Base-by-base conservation (phyloP, 2,113 vertebrate genomes). In the Chaetorhynchus papuensis region DNA sequence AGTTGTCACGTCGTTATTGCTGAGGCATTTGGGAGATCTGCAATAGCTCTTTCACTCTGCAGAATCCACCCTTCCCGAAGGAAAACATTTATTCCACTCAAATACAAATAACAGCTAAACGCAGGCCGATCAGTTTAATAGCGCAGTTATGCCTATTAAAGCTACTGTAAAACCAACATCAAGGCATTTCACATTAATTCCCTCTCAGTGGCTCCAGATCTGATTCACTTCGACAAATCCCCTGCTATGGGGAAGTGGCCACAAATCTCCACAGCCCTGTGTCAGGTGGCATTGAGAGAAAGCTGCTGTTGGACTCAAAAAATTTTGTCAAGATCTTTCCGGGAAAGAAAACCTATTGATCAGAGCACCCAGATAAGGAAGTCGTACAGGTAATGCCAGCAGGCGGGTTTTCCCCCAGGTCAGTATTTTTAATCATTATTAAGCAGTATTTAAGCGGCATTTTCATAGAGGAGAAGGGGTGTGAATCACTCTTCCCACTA, bases 141-240 rank as follows among this genome's bases (percentile, higher is more conserved):
- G 52, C 1, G 5, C 56, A 53, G 61, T 79, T 85, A 65, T 42
- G 70, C 61, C 78, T 61, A 79, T 80, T 94, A 87, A 87, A 72
- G 53, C 0, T 0, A 42, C 84, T 76, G 78, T 69, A 91, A 91
- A 94, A 72, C 77, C 76, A 92, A 69, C 78, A 89, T 84, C 57
- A n/a, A 49, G 49, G 65, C 61, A 89, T 76, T 78, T 87, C 84
- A 65, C 78, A 77, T 80, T 80, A 87, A 83, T 87, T 95, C 89
- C 54, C 82, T n/a, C 56, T 31, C 66, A n/a, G 59, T 2, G 9
- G 39, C 75, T 85, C 45, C 84, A 72, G 66, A 85, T 54, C 70
- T 88, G 94, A 87, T 93, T 53, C 92, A 65, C 41, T 74, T 59
- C 1, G 0, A 77, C 72, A 86, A 90, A 91, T 74, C 69, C 60